phyloP scores from a whole-genome alignment of 92 coral and sea anemone genomes.

The Epizoanthus illoricatus region DNA sequence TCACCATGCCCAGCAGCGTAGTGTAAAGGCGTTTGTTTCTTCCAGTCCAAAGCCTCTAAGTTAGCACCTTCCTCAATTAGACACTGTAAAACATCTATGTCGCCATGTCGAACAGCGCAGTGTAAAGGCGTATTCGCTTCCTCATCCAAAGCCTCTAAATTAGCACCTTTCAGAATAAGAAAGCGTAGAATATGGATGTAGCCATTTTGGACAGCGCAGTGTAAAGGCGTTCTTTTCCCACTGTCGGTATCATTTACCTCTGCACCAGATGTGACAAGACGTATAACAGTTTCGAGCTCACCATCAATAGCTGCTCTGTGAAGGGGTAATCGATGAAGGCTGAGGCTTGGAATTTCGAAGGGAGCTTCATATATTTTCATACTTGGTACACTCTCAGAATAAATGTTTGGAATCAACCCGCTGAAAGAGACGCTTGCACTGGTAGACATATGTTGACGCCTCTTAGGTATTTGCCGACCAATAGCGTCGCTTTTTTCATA shows the following conservation, averaged over 20 bases:
- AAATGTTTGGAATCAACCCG: no score
- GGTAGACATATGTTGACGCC: no score
- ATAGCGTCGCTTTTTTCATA: background rate
- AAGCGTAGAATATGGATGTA: background rate
- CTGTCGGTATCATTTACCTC: background rate
- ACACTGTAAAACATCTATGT: no score
- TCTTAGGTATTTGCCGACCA: background rate
- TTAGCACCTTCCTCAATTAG: background rate
- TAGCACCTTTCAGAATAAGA: background rate
- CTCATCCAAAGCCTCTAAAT: background rate
- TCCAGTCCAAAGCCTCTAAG: background rate
- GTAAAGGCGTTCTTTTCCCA: background rate
- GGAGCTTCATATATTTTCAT: background rate
- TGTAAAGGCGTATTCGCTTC: background rate
- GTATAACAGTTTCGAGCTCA: background rate
- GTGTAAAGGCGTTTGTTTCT: background rate
- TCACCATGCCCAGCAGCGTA: background rate
- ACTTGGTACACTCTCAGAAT: background rate
- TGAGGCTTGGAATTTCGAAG: background rate
- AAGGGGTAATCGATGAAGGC: background rate
- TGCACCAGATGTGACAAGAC: background rate
- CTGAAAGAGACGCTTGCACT: no score
- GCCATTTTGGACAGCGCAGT: background rate
- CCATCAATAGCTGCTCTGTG: background rate
- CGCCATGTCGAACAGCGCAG: background rate